Percentiles rank a stretch among this genome's conserved stretches.
These are phyloP conservation scores for Dromiciops gliroides DNA, from an alignment of 2,113 vertebrate species.

Conservation along the genomic window DNA sequence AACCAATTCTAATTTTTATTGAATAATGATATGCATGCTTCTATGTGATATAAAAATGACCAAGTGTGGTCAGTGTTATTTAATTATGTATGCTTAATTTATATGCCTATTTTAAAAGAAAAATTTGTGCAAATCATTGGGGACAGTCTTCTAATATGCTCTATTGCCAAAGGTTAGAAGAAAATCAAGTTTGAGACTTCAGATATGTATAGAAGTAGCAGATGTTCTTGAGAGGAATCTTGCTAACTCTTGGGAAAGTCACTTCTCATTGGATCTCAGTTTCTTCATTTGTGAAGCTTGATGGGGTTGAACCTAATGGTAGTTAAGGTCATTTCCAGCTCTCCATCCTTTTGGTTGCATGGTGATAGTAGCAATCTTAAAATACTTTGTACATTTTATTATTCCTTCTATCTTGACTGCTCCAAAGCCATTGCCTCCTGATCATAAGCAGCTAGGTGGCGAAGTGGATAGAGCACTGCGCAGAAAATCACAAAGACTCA, in stretches of 20 bases:
- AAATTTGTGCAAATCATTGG: neutral
- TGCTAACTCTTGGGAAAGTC: neutral
- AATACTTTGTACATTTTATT: neutral
- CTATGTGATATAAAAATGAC: neutral
- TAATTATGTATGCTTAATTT: neutral
- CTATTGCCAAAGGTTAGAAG: neutral
- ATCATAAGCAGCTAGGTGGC: neutral
- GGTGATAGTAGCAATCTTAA: neutral
- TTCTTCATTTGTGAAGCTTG: neutral
- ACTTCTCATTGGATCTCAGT: neutral
- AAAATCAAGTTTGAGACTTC: neutral
- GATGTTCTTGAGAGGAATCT: neutral
- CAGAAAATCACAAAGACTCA: too few species aligned
- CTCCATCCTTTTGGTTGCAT: neutral
- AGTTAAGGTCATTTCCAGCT: neutral
- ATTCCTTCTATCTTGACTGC: neutral
- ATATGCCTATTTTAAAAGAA: neutral
- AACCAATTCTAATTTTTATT: neutral
- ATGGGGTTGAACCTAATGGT: neutral
- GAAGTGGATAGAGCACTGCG: too few species aligned
- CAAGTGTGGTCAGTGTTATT: neutral
- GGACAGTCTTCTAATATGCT: neutral
- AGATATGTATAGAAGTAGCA: neutral
- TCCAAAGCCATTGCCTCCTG: neutral
- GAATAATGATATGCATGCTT: neutral